These are phyloP conservation scores for Tiliacea citrago DNA, from an alignment of 2,888 invertebrate species.

Conservation along the genomic window DNA sequence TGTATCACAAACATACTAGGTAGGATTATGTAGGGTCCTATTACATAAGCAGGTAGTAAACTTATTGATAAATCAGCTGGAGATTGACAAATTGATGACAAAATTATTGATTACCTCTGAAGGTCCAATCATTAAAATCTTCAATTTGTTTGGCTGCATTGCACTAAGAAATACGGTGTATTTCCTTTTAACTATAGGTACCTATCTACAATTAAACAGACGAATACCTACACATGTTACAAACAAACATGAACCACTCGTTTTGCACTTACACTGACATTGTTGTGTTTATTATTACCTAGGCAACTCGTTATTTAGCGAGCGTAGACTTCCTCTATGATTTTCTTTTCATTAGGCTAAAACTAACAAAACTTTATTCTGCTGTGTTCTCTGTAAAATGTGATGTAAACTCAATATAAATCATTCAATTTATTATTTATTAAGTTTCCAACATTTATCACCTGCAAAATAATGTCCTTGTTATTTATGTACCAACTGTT, in stretches of 20 bases:
- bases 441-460: not conserved
- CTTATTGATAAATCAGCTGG: not conserved
- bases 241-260: conserved; percentile 5
- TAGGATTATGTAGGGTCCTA: not conserved
- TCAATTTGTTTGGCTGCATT: conserved; percentile 88
- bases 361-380: not conserved
- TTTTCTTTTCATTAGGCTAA: not conserved
- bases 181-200: not conserved
- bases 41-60: not conserved
- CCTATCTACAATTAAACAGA: not conserved
- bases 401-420: not conserved
- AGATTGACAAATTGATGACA: not conserved
- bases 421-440: not conserved
- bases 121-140: conserved; percentile 91
- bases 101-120: conserved; percentile 79
- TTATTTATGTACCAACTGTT: too few species aligned
- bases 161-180: conserved; percentile 7
- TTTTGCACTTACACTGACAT: conserved; percentile 25
- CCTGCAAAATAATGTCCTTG: not conserved
- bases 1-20: not conserved
- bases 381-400: not conserved
- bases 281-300: conserved; percentile 64
- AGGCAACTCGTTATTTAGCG: conserved; percentile 53
- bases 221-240: not conserved
- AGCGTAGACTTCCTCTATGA: conserved; percentile 3